Base-by-base conservation (phyloP, 2,797 vertebrate species). In the Microcaecilia unicolor region DNA sequence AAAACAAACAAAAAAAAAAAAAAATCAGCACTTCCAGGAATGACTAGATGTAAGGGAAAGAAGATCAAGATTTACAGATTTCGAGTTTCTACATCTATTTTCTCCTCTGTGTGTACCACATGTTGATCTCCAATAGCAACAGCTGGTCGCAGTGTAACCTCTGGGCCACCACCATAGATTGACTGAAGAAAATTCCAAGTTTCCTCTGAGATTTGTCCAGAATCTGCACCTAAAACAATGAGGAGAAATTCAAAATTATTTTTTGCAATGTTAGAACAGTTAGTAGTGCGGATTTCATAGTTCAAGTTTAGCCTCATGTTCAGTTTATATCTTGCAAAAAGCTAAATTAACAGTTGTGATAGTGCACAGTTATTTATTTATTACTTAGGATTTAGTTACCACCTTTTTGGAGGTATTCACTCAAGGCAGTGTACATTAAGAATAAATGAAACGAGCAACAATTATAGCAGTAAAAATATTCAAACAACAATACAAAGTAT, bases 171-270 rank as follows among this genome's bases (percentile, higher is more conserved):
- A 8, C 91, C 85, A 22, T 98, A 95, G 58, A 98, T 91, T 3
- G 85, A 91, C 60, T 93, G 85, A 20, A 99, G 88, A 71, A 97
- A 99, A 80, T 88, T 91, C 96, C 96, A 98, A 2, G 95, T 98
- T 76, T 98, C 94, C 60, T 97, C 93, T 2, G 94, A 98, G 71
- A 99, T 99, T 64, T 99, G 96, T 29, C 96, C 95, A 34, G 94
- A 98, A 78, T 99, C 95, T 4, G 96, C 93, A 61, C 94, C 96
- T 98, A 62, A 40, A 64, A 57, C 16, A 18, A 30, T 30, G 9
- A 6, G 12, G 19, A 18, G 28, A 18, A 5, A 20, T 20, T 20
- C 7, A 18, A n/a, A 8, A 28, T 26, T 19, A 9, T 20, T 20
- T n/a, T 9, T n/a, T n/a, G n/a, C n/a, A n/a, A n/a, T n/a, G n/a